Evolutionary conservation across 2,888 invertebrate genomes (phyloP).

Genomic region (Caenorhabditis imperialis): DNA sequence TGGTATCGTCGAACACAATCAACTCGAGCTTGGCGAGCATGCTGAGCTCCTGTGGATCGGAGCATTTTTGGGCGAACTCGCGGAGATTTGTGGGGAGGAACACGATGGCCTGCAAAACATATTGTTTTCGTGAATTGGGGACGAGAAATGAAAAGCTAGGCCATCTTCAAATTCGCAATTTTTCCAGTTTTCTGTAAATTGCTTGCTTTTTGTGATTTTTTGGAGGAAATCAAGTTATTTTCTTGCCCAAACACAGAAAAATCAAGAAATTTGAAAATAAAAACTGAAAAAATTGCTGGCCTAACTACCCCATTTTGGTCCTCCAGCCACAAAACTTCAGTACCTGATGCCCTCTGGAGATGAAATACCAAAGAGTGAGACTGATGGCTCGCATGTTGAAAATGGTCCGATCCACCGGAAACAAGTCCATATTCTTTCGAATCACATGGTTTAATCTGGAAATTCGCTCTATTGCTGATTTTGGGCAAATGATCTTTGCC

Average conservation of each 20-base stretch:
- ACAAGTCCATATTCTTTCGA: slow-evolving; percentile 30
- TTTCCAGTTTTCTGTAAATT: too few relatives aligned
- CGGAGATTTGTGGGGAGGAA: slow-evolving; percentile 42
- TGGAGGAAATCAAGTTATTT: too few relatives aligned
- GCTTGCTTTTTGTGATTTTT: too few relatives aligned
- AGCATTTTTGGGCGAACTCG: slow-evolving; percentile 39
- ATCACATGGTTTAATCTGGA: slow-evolving; percentile 32
- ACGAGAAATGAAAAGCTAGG: too few relatives aligned
- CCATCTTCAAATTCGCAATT: too few relatives aligned
- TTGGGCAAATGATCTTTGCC: too few relatives aligned
- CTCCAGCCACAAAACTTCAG: too few relatives aligned
- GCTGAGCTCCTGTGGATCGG: slow-evolving; percentile 46
- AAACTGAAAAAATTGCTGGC: too few relatives aligned
- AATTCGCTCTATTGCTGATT: background rate
- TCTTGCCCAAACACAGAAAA: too few relatives aligned
- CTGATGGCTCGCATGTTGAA: slow-evolving; percentile 38
- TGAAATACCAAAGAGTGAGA: slow-evolving; percentile 42
- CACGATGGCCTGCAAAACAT: slow-evolving; percentile 34
- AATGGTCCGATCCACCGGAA: slow-evolving; percentile 13
- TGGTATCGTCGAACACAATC: slow-evolving; percentile 36
- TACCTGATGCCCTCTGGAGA: slow-evolving; percentile 39
- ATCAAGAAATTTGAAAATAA: too few relatives aligned
- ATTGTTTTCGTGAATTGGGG: background rate
- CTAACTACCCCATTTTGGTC: too few relatives aligned
- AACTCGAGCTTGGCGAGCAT: slow-evolving; percentile 34